A percentile compares a stretch with the other conserved stretches of the same genome.
phyloP scores from a whole-genome alignment of 2,113 vertebrate genomes.

The Sphyrna mokarran region DNA sequence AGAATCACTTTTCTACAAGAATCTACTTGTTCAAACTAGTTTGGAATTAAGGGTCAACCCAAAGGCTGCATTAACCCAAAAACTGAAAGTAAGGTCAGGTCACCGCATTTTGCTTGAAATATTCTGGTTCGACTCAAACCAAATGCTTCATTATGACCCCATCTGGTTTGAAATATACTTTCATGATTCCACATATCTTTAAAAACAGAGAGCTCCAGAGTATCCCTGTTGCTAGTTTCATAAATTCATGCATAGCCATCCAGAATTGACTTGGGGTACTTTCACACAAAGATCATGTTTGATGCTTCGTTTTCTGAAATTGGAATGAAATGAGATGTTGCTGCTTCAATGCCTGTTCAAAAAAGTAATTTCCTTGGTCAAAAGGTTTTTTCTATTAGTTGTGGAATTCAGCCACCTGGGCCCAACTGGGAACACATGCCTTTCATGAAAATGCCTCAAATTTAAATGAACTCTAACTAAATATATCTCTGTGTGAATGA shows the following conservation, averaged over 20 bases:
- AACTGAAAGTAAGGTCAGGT: neutral
- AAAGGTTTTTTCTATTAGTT: neutral
- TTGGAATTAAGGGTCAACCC: neutral
- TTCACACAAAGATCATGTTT: neutral
- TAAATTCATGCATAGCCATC: constrained; percentile 13
- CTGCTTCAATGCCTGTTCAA: constrained; percentile 10
- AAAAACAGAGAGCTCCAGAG: neutral
- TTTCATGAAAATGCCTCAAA: constrained; percentile 9
- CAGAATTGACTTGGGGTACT: constrained; percentile 4
- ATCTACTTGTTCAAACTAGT: neutral
- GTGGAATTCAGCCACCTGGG: constrained; percentile 26
- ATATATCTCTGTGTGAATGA: neutral
- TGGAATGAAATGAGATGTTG: constrained; percentile 23
- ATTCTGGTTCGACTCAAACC: neutral
- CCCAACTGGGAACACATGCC: neutral
- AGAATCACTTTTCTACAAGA: neutral
- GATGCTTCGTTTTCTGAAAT: neutral
- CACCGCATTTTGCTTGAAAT: neutral
- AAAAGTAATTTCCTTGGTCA: neutral
- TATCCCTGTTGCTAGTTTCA: neutral
- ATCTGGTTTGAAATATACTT: neutral
- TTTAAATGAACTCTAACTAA: neutral
- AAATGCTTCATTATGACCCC: neutral
- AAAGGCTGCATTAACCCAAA: neutral
- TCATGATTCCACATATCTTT: neutral